A percentile compares a stretch with the other conserved stretches of the same genome.
Conservation (phyloP, 1,140 invertebrate species). For the Vanessa atalanta region DNA sequence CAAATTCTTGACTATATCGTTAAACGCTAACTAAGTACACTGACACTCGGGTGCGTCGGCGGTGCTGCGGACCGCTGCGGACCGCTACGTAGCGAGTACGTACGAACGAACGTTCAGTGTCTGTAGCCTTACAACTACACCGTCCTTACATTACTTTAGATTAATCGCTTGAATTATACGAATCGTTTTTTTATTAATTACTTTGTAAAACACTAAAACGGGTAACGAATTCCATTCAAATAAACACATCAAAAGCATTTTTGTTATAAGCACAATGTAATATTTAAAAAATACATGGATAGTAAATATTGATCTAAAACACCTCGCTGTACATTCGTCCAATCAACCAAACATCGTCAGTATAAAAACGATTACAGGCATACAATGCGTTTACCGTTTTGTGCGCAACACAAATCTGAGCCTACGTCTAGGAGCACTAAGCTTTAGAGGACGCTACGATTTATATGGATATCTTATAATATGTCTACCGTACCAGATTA, state of each 20-base stretch:
- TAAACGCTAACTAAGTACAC: slow-evolving; percentile 78
- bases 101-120: not conserved
- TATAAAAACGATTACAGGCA: slow-evolving; percentile 50
- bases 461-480: slow-evolving; percentile 27
- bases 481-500: slow-evolving; percentile 63
- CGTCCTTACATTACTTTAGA: slow-evolving; percentile 29
- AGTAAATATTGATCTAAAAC: slow-evolving; percentile 50
- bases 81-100: not conserved
- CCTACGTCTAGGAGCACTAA: slow-evolving; percentile 57
- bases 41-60: slow-evolving; percentile 46
- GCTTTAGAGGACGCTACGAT: slow-evolving; percentile 60
- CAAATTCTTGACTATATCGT: slow-evolving; percentile 69
- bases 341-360: slow-evolving; percentile 54
- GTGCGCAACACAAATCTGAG: slow-evolving; percentile 62
- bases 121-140: slow-evolving; percentile 32
- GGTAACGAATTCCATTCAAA: slow-evolving; percentile 58
- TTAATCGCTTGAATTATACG: slow-evolving; percentile 18
- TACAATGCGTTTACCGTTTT: slow-evolving; percentile 51
- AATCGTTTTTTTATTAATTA: not conserved
- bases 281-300: slow-evolving; percentile 25
- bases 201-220: slow-evolving; percentile 60
- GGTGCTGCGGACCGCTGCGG: slow-evolving; percentile 18
- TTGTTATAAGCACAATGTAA: slow-evolving; percentile 42
- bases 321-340: slow-evolving; percentile 53
- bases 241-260: slow-evolving; percentile 62